Evolutionary conservation across 2,888 invertebrate genomes (phyloP).

Genomic region (Ornithoptera alexandrae): DNA sequence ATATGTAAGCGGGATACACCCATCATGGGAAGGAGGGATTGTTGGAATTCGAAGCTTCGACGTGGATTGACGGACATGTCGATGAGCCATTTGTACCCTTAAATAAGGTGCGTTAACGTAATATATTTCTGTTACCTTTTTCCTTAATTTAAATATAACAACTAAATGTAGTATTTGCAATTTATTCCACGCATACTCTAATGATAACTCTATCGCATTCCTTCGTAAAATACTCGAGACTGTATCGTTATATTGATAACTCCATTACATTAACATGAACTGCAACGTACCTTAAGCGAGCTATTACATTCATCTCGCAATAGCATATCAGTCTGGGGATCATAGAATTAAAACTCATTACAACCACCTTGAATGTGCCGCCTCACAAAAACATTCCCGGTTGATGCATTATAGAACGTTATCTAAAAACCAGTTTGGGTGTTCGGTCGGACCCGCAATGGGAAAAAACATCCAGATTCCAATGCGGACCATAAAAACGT

Average conservation of each 20-base stretch:
- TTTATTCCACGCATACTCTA: background rate
- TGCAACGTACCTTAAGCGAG: slow-evolving; percentile 11
- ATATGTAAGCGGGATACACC: background rate
- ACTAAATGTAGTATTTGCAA: background rate
- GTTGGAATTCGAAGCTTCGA: background rate
- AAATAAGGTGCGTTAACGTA: background rate
- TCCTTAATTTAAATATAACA: too few species aligned
- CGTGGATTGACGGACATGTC: background rate
- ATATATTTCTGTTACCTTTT: background rate
- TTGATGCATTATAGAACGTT: slow-evolving; percentile 79
- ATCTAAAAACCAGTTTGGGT: slow-evolving; percentile 78
- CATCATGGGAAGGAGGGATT: background rate
- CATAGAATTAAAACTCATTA: slow-evolving; percentile 69
- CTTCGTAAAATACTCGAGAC: background rate
- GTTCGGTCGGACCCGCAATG: slow-evolving; percentile 67
- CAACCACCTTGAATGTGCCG: slow-evolving; percentile 70
- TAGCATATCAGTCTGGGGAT: slow-evolving; percentile 38
- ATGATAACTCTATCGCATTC: background rate
- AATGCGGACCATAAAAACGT: slow-evolving; percentile 76
- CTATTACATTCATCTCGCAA: slow-evolving; percentile 19
- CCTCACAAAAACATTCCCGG: slow-evolving; percentile 71
- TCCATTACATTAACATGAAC: slow-evolving; percentile 4
- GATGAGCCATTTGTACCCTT: background rate
- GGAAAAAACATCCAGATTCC: slow-evolving; percentile 77
- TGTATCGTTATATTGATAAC: slow-evolving; percentile 15